phyloP scores from a whole-genome alignment of 2,888 invertebrate species.

The Blera fallax region DNA sequence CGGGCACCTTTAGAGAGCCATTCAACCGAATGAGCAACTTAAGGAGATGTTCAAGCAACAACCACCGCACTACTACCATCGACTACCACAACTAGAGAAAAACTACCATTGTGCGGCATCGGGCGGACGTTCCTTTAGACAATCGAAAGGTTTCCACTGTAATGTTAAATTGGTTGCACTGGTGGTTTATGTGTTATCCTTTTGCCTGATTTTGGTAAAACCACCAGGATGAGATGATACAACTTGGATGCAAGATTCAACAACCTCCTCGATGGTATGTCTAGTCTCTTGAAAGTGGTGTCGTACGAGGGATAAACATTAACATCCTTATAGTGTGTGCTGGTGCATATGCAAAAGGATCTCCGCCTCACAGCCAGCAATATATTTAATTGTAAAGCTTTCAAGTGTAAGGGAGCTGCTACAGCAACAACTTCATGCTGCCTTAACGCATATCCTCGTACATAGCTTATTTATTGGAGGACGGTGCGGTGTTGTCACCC shows the following conservation, averaged over 20 bases:
- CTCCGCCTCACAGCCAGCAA: conserved; percentile 20
- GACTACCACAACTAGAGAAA: neutral
- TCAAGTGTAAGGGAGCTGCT: conserved; percentile 52
- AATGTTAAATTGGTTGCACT: conserved; percentile 64
- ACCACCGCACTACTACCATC: neutral
- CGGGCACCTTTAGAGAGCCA: conserved; percentile 46
- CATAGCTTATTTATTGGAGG: conserved; percentile 1
- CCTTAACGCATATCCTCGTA: too few species aligned
- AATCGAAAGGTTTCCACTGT: conserved; percentile 44
- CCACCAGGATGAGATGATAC: conserved; percentile 28
- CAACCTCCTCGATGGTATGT: conserved; percentile 13
- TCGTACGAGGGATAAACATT: conserved; percentile 4
- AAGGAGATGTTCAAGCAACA: conserved; percentile 42
- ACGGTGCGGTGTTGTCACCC: neutral
- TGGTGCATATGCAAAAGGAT: conserved; percentile 50
- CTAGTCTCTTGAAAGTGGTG: neutral
- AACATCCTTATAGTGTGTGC: conserved; percentile 25
- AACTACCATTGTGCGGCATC: neutral
- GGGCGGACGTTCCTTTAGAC: conserved; percentile 9
- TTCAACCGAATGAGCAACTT: conserved; percentile 45
- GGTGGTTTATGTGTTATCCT: conserved; percentile 63
- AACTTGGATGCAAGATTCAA: conserved; percentile 24
- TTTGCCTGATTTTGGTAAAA: conserved; percentile 34
- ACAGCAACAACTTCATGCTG: neutral
- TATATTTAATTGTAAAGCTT: conserved; percentile 65